Conservation (phyloP, 1,140 invertebrate species). For the Plectus sambesii region DNA sequence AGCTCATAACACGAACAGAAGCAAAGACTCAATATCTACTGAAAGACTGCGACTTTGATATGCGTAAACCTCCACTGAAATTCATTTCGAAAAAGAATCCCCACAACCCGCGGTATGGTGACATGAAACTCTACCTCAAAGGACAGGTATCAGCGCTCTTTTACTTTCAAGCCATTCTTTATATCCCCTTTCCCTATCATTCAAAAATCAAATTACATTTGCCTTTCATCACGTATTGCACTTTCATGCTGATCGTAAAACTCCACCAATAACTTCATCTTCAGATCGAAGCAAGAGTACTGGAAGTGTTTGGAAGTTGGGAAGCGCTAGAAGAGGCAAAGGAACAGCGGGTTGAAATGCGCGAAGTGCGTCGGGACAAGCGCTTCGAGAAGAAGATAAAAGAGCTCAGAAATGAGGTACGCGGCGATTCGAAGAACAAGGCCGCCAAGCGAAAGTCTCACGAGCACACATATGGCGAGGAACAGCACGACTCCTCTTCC, state of each 20-base stretch:
- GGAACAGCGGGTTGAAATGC: constrained; percentile 17
- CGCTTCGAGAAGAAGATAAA: constrained; percentile 42
- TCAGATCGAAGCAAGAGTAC: constrained; percentile 32
- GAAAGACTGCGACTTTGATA: constrained; percentile 83
- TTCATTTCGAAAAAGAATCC: constrained; percentile 82
- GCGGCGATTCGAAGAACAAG: constrained; percentile 9
- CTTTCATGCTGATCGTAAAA: background rate
- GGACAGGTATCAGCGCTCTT: constrained; percentile 56
- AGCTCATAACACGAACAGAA: constrained; percentile 79
- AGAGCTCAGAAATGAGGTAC: constrained; percentile 33
- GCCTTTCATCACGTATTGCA: background rate
- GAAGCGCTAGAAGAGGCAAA: constrained; percentile 32
- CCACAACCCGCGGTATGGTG: constrained; percentile 74
- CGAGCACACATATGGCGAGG: constrained; percentile 33
- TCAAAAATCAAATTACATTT: background rate
- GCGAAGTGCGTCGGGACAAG: constrained; percentile 28
- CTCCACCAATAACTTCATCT: too few species aligned
- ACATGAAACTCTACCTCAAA: constrained; percentile 83
- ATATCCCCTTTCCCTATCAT: background rate
- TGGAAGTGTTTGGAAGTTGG: constrained; percentile 34
- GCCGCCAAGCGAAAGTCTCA: constrained; percentile 22
- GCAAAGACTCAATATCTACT: constrained; percentile 79
- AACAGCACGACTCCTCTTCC: constrained; percentile 20
- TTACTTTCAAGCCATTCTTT: constrained; percentile 10
- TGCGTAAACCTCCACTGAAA: constrained; percentile 69